phyloP scores from a whole-genome alignment of 2,113 vertebrate genomes.

The Colius striatus region DNA sequence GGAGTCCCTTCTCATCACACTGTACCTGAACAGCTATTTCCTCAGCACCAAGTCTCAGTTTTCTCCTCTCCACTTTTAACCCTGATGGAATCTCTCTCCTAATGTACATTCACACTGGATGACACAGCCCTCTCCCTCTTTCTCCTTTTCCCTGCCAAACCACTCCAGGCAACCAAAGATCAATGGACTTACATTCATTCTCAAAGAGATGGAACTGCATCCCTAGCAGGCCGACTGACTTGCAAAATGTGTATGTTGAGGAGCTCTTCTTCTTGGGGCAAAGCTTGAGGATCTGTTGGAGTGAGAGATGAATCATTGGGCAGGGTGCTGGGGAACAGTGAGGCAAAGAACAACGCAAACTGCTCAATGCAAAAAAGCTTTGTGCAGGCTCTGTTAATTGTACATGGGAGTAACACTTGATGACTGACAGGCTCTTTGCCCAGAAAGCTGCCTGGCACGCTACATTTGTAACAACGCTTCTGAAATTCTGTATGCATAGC shows the following conservation, averaged over 20 bases:
- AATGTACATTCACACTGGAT: background rate
- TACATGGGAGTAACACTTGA: background rate
- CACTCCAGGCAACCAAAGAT: background rate
- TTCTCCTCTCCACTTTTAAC: background rate
- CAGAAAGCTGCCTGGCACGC: background rate
- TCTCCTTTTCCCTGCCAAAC: background rate
- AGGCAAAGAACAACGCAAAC: background rate
- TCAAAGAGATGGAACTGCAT: constrained; percentile 98
- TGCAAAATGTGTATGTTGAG: constrained; percentile 97
- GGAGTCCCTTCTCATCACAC: background rate
- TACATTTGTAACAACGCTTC: background rate
- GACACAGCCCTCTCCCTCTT: background rate
- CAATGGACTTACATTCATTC: constrained; percentile 91
- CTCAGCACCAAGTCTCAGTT: background rate
- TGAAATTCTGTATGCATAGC: background rate
- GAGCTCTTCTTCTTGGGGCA: constrained; percentile 98
- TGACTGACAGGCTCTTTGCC: background rate
- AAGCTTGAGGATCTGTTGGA: constrained; percentile 91
- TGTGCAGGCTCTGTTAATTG: background rate
- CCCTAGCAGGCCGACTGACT: constrained; percentile 91
- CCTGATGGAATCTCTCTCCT: background rate
- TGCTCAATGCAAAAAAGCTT: background rate
- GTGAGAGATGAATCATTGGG: background rate
- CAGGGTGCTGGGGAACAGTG: background rate
- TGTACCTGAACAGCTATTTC: background rate